These are phyloP conservation scores for Plumapathes pennacea DNA, from an alignment of 92 coral and sea anemone genomes.

Conservation along the genomic window DNA sequence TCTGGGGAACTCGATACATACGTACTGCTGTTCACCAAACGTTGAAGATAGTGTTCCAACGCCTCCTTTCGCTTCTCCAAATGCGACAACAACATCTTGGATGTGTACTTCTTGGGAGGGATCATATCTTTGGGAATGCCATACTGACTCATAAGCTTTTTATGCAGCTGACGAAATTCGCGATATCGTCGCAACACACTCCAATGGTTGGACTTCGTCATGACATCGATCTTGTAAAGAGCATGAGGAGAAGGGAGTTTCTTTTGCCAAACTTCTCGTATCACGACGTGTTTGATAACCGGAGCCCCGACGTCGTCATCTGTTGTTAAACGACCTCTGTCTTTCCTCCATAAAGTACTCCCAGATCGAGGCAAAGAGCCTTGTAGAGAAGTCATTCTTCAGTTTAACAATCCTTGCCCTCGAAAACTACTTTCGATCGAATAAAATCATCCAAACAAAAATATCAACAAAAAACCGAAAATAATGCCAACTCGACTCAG, in stretches of 20 bases:
- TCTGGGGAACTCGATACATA: conserved; percentile 90
- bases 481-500: too few species aligned
- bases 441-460: too few species aligned
- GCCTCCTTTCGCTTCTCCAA: conserved; percentile 86
- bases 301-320: conserved; percentile 62
- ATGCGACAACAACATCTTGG: conserved; percentile 72
- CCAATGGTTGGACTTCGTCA: conserved; percentile 99
- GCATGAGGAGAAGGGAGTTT: conserved; percentile 88
- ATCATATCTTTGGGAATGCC: conserved; percentile 96
- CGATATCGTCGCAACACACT: conserved; percentile 88
- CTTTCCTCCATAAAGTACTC: conserved; percentile 92
- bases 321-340: conserved; percentile 64
- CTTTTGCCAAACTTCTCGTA: conserved; percentile 96
- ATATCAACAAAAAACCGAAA: too few species aligned
- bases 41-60: conserved; percentile 89
- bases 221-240: conserved; percentile 91
- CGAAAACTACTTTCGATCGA: too few species aligned
- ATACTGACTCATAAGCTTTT: conserved; percentile 65
- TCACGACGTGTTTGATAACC: conserved; percentile 87
- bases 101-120: conserved; percentile 83
- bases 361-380: conserved; percentile 90
- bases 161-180: conserved; percentile 81
- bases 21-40: conserved; percentile 88
- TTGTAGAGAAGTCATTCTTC: conserved; percentile 78
- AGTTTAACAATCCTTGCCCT: too few species aligned